phyloP scores from a whole-genome alignment of 2,888 invertebrate species.

The Seira musarum region DNA sequence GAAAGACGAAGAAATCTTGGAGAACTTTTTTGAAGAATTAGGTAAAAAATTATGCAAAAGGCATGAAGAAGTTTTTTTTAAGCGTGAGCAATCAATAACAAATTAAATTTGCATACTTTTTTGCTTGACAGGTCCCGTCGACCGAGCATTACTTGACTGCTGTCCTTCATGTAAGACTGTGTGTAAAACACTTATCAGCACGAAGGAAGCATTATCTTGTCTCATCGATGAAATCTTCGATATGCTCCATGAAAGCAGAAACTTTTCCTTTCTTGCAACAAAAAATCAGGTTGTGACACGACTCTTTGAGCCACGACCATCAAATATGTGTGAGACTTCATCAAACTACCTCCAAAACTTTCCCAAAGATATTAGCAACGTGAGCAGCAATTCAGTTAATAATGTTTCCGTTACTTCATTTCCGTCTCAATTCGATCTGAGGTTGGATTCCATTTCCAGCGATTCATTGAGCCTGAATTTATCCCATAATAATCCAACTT shows the following conservation, averaged over 20 bases:
- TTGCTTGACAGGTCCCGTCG: conserved; percentile 50
- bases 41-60: conserved; percentile 33
- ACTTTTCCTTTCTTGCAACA: conserved; percentile 49
- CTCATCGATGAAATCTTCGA: conserved; percentile 55
- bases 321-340: conserved; percentile 40
- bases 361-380: conserved; percentile 21
- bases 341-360: conserved; percentile 45
- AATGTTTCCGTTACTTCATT: conserved; percentile 30
- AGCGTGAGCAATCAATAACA: not conserved
- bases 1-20: conserved; percentile 55
- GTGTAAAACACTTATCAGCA: conserved; percentile 45
- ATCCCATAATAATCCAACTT: conserved; percentile 13
- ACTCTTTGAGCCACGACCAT: conserved; percentile 48
- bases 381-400: not conserved
- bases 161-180: conserved; percentile 54
- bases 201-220: conserved; percentile 49
- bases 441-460: conserved; percentile 37
- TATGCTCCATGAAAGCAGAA: conserved; percentile 46
- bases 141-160: conserved; percentile 52
- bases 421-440: conserved; percentile 40
- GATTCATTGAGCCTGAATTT: conserved; percentile 32
- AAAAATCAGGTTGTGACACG: conserved; percentile 53
- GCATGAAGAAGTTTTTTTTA: not conserved
- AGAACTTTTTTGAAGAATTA: conserved; percentile 57
- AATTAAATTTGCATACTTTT: not conserved